Conservation (phyloP, 2,113 vertebrate genomes). For the Lepus europaeus region DNA sequence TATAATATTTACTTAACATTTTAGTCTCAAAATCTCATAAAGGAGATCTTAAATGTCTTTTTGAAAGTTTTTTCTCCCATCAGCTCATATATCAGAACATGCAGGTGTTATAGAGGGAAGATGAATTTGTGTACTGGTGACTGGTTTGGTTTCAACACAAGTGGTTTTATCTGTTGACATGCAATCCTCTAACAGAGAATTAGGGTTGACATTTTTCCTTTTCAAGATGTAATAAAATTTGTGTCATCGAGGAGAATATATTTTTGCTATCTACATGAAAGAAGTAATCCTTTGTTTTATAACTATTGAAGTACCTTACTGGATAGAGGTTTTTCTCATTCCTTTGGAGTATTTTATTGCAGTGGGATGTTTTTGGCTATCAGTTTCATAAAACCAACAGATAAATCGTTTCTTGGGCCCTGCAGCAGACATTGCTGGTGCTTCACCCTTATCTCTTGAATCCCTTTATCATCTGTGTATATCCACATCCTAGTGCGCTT, state of each 20-base stretch:
- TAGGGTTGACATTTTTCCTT: neutral
- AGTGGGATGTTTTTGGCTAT: neutral
- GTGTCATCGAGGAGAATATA: neutral
- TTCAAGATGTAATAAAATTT: slow-evolving; percentile 41
- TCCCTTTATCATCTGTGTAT: neutral
- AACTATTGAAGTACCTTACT: slow-evolving; percentile 15
- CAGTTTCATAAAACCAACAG: neutral
- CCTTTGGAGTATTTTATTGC: slow-evolving; percentile 22
- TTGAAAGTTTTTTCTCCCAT: neutral
- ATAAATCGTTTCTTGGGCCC: neutral
- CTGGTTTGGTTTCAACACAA: neutral
- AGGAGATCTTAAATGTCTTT: neutral
- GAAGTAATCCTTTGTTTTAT: slow-evolving; percentile 53
- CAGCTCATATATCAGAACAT: too few species aligned
- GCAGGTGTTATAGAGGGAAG: neutral
- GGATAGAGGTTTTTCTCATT: slow-evolving; percentile 48
- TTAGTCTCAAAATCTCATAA: neutral
- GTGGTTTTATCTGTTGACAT: neutral
- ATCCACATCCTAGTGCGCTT: neutral
- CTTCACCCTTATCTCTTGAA: neutral
- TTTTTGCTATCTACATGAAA: slow-evolving; percentile 48
- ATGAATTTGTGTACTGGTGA: neutral
- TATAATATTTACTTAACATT: neutral
- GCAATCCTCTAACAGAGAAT: neutral
- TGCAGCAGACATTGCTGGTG: neutral